Evolutionary conservation across 2,888 invertebrate genomes (phyloP).

Genomic region (Lysandra coridon): DNA sequence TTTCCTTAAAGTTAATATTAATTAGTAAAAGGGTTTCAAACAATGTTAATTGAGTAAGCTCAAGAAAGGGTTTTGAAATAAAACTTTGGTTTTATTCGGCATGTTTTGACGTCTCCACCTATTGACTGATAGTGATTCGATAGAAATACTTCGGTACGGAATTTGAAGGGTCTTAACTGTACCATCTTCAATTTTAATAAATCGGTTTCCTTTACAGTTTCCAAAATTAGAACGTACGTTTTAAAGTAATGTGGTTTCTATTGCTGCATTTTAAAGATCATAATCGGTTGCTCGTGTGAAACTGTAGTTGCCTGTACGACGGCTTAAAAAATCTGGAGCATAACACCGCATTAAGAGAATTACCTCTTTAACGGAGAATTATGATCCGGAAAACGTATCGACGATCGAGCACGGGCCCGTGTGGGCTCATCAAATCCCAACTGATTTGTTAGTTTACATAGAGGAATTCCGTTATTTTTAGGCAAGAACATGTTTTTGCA

Average conservation of each 20-base stretch:
- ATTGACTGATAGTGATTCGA: constrained; percentile 18
- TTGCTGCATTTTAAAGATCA: not conserved
- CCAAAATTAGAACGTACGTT: constrained; percentile 3
- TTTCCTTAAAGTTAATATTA: not conserved
- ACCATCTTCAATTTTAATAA: constrained; percentile 18
- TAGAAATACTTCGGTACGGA: not conserved
- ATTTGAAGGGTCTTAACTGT: constrained; percentile 15
- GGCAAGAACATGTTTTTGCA: not conserved
- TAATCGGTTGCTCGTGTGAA: not conserved
- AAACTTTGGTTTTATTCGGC: not conserved
- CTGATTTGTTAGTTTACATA: constrained; percentile 25
- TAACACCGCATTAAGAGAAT: constrained; percentile 50
- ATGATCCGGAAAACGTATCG: constrained; percentile 67
- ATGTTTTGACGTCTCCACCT: constrained; percentile 16
- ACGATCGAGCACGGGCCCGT: constrained; percentile 49
- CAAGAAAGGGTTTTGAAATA: constrained; percentile 19
- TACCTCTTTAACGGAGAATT: constrained; percentile 53
- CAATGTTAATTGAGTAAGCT: constrained; percentile 13
- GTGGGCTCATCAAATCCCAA: constrained; percentile 35
- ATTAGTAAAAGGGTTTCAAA: not conserved
- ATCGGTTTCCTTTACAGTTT: constrained; percentile 14
- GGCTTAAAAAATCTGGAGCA: constrained; percentile 46
- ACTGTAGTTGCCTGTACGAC: not conserved
- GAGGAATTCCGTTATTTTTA: constrained; percentile 28
- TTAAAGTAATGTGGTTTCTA: constrained; percentile 7